Evolutionary conservation across 2,888 invertebrate genomes (phyloP).

Genomic region (Osmoderma eremita): DNA sequence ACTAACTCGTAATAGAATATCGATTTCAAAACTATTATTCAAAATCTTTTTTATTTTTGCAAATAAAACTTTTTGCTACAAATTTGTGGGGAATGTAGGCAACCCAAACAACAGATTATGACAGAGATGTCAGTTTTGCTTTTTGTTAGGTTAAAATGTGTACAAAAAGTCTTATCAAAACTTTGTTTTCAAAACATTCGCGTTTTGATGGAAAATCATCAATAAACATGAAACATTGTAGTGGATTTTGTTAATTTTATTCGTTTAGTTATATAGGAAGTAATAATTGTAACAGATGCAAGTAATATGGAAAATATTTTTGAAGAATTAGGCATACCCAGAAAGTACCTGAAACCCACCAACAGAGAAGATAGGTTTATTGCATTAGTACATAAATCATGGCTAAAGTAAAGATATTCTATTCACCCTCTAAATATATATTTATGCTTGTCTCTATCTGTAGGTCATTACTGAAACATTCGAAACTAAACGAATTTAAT

Average conservation of each 20-base stretch:
- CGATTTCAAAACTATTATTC: no score
- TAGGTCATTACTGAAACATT: slow-evolving; percentile 64
- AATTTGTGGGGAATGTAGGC: not conserved
- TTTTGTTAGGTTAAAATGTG: slow-evolving; percentile 24
- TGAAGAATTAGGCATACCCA: slow-evolving; percentile 77
- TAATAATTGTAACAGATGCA: slow-evolving; percentile 22
- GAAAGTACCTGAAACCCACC: slow-evolving; percentile 72
- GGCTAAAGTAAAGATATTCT: slow-evolving; percentile 66
- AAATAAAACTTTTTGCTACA: no score
- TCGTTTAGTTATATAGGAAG: not conserved
- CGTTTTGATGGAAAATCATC: not conserved
- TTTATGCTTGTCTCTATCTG: slow-evolving; percentile 42
- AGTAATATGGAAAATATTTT: slow-evolving; percentile 72
- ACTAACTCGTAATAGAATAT: no score
- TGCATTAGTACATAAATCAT: slow-evolving; percentile 73
- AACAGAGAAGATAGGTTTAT: slow-evolving; percentile 70
- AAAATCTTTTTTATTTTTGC: no score
- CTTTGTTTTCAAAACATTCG: slow-evolving; percentile 19
- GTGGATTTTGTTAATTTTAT: slow-evolving; percentile 11
- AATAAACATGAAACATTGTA: slow-evolving; percentile 14
- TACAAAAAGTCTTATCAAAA: slow-evolving; percentile 26
- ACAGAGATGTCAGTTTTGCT: slow-evolving; percentile 19
- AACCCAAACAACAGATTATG: not conserved
- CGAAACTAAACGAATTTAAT: slow-evolving; percentile 62
- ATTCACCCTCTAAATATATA: not conserved